These are phyloP conservation scores for Plagodis dolabraria DNA, from an alignment of 2,888 invertebrate species.

Conservation along the genomic window DNA sequence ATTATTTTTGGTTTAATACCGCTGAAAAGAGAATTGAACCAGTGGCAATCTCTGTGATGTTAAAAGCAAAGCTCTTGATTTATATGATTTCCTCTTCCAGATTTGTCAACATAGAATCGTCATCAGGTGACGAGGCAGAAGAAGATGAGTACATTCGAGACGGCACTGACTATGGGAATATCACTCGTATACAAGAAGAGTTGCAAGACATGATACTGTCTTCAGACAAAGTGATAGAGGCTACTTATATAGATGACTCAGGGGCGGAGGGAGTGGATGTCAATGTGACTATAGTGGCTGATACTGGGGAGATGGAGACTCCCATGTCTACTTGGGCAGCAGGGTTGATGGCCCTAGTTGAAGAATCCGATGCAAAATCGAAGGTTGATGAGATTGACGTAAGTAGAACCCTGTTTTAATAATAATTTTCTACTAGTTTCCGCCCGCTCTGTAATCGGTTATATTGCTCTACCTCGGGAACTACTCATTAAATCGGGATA, in stretches of 20 bases:
- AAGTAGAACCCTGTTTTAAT: background rate
- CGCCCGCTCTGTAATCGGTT: no score
- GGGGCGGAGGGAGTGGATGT: constrained; percentile 62
- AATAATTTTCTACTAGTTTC: no score
- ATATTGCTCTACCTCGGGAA: no score
- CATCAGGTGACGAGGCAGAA: constrained; percentile 86
- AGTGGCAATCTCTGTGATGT: no score
- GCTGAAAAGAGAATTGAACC: no score
- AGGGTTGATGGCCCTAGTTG: constrained; percentile 70
- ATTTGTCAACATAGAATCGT: constrained; percentile 89
- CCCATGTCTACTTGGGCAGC: constrained; percentile 69
- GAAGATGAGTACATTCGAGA: constrained; percentile 77
- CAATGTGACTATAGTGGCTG: constrained; percentile 72
- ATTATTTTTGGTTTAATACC: no score
- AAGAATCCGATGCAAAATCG: constrained; percentile 67
- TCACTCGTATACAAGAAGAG: constrained; percentile 65
- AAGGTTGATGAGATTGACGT: constrained; percentile 59
- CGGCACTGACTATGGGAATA: constrained; percentile 78
- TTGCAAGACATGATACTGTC: constrained; percentile 40
- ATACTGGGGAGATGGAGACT: constrained; percentile 57
- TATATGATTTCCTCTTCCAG: constrained; percentile 55
- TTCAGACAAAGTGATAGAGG: constrained; percentile 57
- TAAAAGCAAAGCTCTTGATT: no score
- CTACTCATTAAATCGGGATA: no score
- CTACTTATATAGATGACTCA: constrained; percentile 63